phyloP scores from a whole-genome alignment of 2,888 invertebrate genomes.

The Stomorhina lunata region DNA sequence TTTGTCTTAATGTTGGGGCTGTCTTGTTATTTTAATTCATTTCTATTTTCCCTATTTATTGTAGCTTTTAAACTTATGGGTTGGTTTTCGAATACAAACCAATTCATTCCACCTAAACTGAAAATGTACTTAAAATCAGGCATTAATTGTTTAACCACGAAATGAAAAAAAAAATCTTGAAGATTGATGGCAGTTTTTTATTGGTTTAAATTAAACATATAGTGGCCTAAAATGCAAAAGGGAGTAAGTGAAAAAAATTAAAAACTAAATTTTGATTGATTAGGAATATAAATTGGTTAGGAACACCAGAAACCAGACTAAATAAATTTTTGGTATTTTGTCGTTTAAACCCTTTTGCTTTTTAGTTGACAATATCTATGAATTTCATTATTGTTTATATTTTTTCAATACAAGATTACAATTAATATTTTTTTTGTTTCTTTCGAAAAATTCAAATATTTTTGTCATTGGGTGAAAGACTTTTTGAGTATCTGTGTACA shows the following conservation, averaged over 20 bases:
- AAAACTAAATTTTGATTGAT: too few species aligned
- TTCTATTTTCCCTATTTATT: background rate
- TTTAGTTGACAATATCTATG: conserved; percentile 34
- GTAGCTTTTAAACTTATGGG: conserved; percentile 51
- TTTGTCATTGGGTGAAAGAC: conserved; percentile 63
- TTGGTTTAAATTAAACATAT: too few species aligned
- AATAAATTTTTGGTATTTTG: too few species aligned
- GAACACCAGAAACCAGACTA: too few species aligned
- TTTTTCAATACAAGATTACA: conserved; percentile 27
- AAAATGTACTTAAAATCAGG: conserved; percentile 47
- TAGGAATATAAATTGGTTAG: too few species aligned
- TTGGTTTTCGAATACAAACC: conserved; percentile 43
- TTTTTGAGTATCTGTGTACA: conserved; percentile 43
- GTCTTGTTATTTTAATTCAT: conserved; percentile 1
- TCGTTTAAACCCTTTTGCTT: too few species aligned
- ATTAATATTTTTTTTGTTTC: conserved; percentile 16
- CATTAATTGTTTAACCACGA: conserved; percentile 51
- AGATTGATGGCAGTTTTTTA: conserved; percentile 65
- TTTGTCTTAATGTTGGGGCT: conserved; percentile 4
- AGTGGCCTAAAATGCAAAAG: too few species aligned
- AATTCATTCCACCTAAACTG: conserved; percentile 26
- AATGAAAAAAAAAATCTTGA: conserved; percentile 38
- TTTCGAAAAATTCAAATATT: background rate
- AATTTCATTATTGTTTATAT: conserved; percentile 40
- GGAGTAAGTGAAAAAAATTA: too few species aligned